Percentiles rank a stretch among this genome's conserved stretches.
These are phyloP conservation scores for Mesodorylaimus sp. DNA, from an alignment of 2,888 invertebrate genomes.

Conservation along the genomic window DNA sequence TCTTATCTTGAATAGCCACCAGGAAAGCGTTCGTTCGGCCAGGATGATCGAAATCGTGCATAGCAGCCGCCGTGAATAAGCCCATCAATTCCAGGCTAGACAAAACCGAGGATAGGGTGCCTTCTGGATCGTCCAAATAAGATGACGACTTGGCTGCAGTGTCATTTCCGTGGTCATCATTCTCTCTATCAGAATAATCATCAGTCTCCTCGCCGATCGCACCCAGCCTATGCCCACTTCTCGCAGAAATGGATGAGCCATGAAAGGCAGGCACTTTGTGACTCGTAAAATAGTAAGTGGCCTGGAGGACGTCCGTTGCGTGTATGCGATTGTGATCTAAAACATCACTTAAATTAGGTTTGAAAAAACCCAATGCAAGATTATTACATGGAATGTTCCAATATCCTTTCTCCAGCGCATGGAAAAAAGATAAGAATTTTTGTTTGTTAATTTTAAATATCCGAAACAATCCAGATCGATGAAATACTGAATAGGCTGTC, in stretches of 20 bases:
- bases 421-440: constrained; percentile 43
- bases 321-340: constrained; percentile 44
- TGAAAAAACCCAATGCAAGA: too few species aligned
- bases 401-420: constrained; percentile 42
- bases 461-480: constrained; percentile 41
- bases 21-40: constrained; percentile 44
- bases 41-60: constrained; percentile 46
- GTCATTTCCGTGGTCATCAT: too few species aligned
- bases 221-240: too few species aligned
- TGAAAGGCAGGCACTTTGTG: background rate
- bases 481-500: constrained; percentile 42
- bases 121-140: background rate
- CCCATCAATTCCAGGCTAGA: constrained; percentile 42
- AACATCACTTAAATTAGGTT: too few species aligned
- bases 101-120: constrained; percentile 1
- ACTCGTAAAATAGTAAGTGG: constrained; percentile 40
- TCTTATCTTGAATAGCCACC: constrained; percentile 40
- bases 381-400: constrained; percentile 44
- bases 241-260: too few species aligned
- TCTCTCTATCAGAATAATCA: too few species aligned
- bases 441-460: constrained; percentile 41
- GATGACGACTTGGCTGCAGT: too few species aligned
- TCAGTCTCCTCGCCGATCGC: too few species aligned
- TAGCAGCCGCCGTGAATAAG: constrained; percentile 43
- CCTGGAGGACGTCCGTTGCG: constrained; percentile 44